Base-by-base conservation (phyloP, 2,797 vertebrate species). In the Phoxinus dragarum region DNA sequence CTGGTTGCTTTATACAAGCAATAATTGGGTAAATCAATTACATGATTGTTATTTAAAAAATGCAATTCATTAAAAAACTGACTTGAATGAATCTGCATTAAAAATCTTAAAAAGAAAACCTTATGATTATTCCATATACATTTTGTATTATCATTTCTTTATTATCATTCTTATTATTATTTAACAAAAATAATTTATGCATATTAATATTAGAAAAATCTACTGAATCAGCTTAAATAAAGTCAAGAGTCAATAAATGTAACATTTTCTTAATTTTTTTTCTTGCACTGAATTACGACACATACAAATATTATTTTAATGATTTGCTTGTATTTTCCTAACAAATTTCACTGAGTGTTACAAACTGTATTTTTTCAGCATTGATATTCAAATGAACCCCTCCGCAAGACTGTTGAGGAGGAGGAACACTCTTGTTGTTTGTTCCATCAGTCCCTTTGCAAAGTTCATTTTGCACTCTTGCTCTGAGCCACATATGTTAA, bases 371-470 rank as follows among this genome's bases (percentile, higher is more conserved):
- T 54, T 44, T 16, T 49, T 76, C 82, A 76, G 73, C 82, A 76
- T 73, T 73, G 68, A 82, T 61, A 73, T 84, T 76, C 23, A 76
- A 54, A 49, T 54, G 1, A 80, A 68, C 61, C 78, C 31, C 78
- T 80, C 59, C 4, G 40, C 38, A 79, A 64, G 40, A 44, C 59
- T 66, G 59, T 44, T 40, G 40, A 79, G 76, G 76, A 47, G 76
- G 76, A 64, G 54, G 7, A 40, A 64, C 6, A 1, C 77, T 79
- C 59, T 79, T 44, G 77, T 79, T 79, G 77, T 54, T 81, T 84
- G 64, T 71, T 79, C n/a, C 38, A 68, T 79, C n/a, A 42, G 81
- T 76, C 59, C 61, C 34, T 27, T 27, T 84, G 67, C 38, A 84
- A 84, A 71, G 52, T 42, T 78, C 16, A 54, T 77, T 44, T 12